Evolutionary conservation across 2,888 invertebrate species (phyloP), one percentile per base, ranked within the genome.

Genomic region (Nomada fucata): DNA sequence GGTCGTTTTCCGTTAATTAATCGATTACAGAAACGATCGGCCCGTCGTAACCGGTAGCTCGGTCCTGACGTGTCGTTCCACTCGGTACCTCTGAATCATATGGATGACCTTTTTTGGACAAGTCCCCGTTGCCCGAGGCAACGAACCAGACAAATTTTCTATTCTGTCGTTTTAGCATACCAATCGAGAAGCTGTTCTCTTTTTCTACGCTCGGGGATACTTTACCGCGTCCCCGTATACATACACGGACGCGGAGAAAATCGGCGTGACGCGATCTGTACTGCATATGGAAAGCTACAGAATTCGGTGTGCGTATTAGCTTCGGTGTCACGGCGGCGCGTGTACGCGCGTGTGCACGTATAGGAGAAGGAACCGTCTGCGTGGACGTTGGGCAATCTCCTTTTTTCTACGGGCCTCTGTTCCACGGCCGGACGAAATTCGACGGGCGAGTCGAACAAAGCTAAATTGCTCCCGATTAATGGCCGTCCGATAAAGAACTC

Each of bases 51-150:
- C 64, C 65, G 20, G 72, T 73, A 64, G 76, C 73, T 15, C 55
- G 61, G 52, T 65, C 20, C 73, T 55, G 64, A 13, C 68, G 55
- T 47, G 61, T 44, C 74, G 67, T 59, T 47, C 47, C 44, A 44
- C 70, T 50, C 60, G 44, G 47, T 29, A 20, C 67, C 53, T 18
- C 53, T 47, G 67, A 70, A 72, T 77, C 77, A 65, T 53, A 55
- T 26, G 64, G 69, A 76, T 76, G 20, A 65, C 82, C 82, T 67
- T 82, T 76, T 82, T 80, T 76, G 76, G 82, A 76, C 55, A 44
- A 44, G n/a, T 10, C 71, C 20, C 23, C 61, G 55, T 29, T 13
- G 63, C 65, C 11, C 23, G n/a, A 29, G 50, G n/a, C 65, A n/a
- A 42, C 74, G 10, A 20, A 36, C 70, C 47, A 53, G 61, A 55